Percentiles rank a stretch among this genome's conserved stretches.
Evolutionary conservation across 2,113 vertebrate genomes (phyloP).

Genomic region (Oncorhynchus mykiss): DNA sequence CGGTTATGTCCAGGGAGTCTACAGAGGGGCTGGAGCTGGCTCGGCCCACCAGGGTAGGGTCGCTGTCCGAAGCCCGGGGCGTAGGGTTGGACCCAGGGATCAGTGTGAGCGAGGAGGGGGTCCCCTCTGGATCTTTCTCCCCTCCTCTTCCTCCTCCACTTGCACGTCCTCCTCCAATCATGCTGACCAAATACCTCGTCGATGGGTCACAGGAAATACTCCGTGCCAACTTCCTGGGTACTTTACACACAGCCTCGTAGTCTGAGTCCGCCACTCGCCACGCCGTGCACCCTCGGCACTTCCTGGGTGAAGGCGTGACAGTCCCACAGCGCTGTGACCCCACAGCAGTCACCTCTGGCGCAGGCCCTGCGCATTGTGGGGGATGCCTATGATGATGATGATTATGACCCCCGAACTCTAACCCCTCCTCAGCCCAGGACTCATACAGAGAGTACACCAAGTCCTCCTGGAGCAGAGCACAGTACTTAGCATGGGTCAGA

Average conservation of each 20-base stretch:
- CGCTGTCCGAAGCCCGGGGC: slow-evolving; percentile 61
- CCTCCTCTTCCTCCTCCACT: slow-evolving; percentile 3
- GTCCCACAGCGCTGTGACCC: slow-evolving; percentile 47
- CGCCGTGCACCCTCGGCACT: slow-evolving; percentile 81
- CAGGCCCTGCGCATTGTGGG: slow-evolving; percentile 10
- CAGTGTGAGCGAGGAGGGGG: slow-evolving; percentile 65
- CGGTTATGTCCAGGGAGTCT: slow-evolving; percentile 78
- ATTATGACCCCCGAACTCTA: slow-evolving; percentile 65
- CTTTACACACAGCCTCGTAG: slow-evolving; percentile 92
- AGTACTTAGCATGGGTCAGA: slow-evolving; percentile 81
- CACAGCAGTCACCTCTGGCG: slow-evolving; percentile 59
- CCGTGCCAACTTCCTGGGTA: slow-evolving; percentile 86
- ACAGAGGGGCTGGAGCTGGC: slow-evolving; percentile 81
- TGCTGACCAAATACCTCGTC: slow-evolving; percentile 78
- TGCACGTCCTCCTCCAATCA: slow-evolving; percentile 32
- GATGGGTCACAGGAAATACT: slow-evolving; percentile 83
- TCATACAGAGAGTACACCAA: slow-evolving; percentile 90
- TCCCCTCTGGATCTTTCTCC: slow-evolving; percentile 71
- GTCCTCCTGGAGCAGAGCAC: slow-evolving; percentile 88
- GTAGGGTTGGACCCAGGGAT: slow-evolving; percentile 62
- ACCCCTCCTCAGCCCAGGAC: slow-evolving; percentile 84
- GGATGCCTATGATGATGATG: slow-evolving; percentile 68
- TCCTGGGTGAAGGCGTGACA: slow-evolving; percentile 67
- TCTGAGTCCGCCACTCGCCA: slow-evolving; percentile 87
- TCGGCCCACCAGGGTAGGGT: slow-evolving; percentile 80